A percentile compares a stretch with the other conserved stretches of the same genome.
phyloP scores from a whole-genome alignment of 92 coral and sea anemone genomes.

The Phenganax marumi region DNA sequence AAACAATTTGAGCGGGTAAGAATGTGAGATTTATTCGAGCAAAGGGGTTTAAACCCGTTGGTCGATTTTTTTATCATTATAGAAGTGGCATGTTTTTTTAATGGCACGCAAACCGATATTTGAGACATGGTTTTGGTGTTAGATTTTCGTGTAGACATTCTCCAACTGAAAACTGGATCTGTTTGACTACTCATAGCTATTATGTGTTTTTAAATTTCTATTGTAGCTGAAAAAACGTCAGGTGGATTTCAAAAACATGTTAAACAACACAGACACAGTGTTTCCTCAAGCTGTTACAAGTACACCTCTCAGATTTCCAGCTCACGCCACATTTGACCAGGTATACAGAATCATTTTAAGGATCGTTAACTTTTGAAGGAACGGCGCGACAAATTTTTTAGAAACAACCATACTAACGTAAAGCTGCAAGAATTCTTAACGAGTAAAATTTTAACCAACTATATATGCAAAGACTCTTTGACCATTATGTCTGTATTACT shows the following conservation, averaged over 20 bases:
- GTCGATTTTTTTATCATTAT: background rate
- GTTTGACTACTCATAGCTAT: too few relatives aligned
- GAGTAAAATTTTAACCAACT: too few relatives aligned
- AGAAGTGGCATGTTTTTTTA: background rate
- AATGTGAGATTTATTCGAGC: background rate
- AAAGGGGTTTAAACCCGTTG: background rate
- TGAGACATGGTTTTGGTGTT: background rate
- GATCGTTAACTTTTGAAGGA: background rate
- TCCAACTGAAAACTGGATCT: background rate
- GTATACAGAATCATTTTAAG: background rate
- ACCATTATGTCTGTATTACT: too few relatives aligned
- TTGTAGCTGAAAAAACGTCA: slow-evolving; percentile 43
- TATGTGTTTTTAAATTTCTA: background rate
- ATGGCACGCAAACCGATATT: background rate
- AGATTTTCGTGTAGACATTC: too few relatives aligned
- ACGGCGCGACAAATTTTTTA: too few relatives aligned
- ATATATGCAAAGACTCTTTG: too few relatives aligned
- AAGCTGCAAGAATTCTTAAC: too few relatives aligned
- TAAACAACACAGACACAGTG: slow-evolving; percentile 35
- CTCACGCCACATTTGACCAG: slow-evolving; percentile 14
- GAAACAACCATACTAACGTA: too few relatives aligned
- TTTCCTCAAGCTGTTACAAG: slow-evolving; percentile 28
- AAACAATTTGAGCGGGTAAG: slow-evolving; percentile 69
- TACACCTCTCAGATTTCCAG: slow-evolving; percentile 26
- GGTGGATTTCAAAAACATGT: slow-evolving; percentile 33